A percentile compares a stretch with the other conserved stretches of the same genome.
These are phyloP conservation scores for Chlamydotis undulata DNA, from an alignment of 2,113 vertebrate genomes.

Conservation along the genomic window DNA sequence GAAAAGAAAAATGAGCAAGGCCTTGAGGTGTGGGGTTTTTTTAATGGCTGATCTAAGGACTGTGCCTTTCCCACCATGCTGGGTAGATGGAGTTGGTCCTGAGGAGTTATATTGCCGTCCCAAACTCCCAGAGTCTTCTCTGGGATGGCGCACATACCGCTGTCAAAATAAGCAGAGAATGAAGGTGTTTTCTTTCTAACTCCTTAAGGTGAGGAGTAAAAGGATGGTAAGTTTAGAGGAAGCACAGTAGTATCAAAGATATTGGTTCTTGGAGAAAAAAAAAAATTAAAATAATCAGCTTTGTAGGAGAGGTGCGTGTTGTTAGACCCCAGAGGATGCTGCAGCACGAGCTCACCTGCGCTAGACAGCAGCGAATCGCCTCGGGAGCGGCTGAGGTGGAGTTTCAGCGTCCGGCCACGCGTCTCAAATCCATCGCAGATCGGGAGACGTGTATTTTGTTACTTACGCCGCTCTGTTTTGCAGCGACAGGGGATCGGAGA, in stretches of 20 bases:
- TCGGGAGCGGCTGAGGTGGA: rapidly evolving
- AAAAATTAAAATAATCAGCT: rapidly evolving
- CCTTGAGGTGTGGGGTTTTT: neutral
- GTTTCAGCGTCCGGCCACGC: rapidly evolving
- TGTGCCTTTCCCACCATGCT: neutral
- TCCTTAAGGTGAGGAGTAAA: neutral
- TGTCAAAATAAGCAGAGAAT: neutral
- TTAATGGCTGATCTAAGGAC: neutral
- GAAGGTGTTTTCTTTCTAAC: neutral
- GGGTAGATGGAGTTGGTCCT: neutral
- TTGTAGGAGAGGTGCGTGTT: neutral
- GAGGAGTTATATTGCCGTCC: neutral
- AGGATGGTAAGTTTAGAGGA: neutral
- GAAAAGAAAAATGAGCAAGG: neutral
- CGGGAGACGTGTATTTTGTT: rapidly evolving
- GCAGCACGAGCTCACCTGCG: rapidly evolving
- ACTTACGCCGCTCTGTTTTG: neutral
- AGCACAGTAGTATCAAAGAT: neutral
- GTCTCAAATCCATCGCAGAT: rapidly evolving
- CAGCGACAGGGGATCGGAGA: conserved; percentile 91
- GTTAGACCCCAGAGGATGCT: rapidly evolving
- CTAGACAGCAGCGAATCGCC: no score
- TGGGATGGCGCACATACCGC: neutral
- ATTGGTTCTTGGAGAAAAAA: neutral
- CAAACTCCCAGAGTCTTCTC: neutral